Percentiles rank a stretch among this genome's conserved stretches.
Evolutionary conservation across 2,113 vertebrate species (phyloP).

Genomic region (Myotis lucifugus): DNA sequence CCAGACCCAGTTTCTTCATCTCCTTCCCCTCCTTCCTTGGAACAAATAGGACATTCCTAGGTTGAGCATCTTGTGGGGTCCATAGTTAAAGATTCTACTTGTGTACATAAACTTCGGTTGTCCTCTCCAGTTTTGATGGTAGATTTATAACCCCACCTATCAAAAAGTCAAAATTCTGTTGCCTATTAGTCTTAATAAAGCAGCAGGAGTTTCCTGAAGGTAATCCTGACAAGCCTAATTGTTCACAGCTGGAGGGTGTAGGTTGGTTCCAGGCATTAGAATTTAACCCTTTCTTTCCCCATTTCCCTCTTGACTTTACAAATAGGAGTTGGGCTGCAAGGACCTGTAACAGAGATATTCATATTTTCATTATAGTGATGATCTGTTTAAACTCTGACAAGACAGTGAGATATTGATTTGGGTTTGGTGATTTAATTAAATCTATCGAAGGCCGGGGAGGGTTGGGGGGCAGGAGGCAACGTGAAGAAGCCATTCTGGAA

Average conservation of each 20-base stretch:
- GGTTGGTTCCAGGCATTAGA: background rate
- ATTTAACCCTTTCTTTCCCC: slow-evolving; percentile 16
- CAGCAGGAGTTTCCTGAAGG: slow-evolving; percentile 33
- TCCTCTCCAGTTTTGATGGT: background rate
- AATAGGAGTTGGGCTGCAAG: background rate
- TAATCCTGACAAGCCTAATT: background rate
- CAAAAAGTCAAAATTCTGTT: slow-evolving; percentile 38
- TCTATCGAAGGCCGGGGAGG: too few relatives aligned
- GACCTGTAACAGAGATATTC: background rate
- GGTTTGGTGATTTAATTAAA: background rate
- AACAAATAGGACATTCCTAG: background rate
- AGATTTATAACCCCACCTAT: slow-evolving; percentile 17
- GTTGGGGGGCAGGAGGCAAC: too few relatives aligned
- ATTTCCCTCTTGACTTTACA: background rate
- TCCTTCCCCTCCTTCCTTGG: background rate
- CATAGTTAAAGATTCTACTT: background rate
- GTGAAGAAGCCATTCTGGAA: background rate
- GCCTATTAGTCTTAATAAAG: background rate
- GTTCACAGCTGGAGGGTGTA: slow-evolving; percentile 9
- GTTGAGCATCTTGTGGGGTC: background rate
- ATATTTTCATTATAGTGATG: background rate
- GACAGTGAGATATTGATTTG: background rate
- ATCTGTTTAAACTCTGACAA: background rate
- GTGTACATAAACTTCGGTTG: background rate
- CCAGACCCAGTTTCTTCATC: background rate